Base-by-base conservation (phyloP, 1,140 invertebrate species). In the Drosophila quadrilineata region DNA sequence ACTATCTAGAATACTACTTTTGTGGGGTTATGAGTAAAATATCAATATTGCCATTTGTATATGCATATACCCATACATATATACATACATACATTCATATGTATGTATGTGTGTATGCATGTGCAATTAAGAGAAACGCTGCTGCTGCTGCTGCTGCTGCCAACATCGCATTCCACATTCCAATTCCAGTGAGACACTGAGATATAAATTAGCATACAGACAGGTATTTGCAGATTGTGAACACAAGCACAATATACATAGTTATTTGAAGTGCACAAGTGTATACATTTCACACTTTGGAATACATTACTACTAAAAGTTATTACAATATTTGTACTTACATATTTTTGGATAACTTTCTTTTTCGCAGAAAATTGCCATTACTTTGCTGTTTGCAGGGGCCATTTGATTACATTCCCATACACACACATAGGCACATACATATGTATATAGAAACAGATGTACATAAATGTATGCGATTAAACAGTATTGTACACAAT, bases 331-430 rank as follows among this genome's bases (percentile, higher is more conserved):
- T n/a, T n/a, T n/a, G n/a, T n/a, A 45, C 41, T 54, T 29, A 38
- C 29, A 36, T 36, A 43, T 46, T 41, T 29, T 12, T 36, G 38
- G 35, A 36, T 38, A 52, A 66, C 63, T 66, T 66, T 66, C 63
- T 66, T 66, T 57, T 66, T 66, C 19, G 45, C 38, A 66, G 45
- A 50, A 52, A 66, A 46, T 60, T 52, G 46, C 17, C 56, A 66
- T 57, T 60, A 19, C 16, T 41, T 54, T 40, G 10, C 14, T 48
- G 24, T 33, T 53, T 26, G 22, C 6, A 36, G 41, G 31, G 38
- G 28, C 16, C 40, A 38, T 38, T 60, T 31, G 29, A 35, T 35
- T n/a, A 10, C n/a, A 26, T 24, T n/a, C 40, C 28, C 28, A 43
- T n/a, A 59, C 16, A 48, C 17, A 36, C 24, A 49, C 9, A 40